Evolutionary conservation across 2,797 vertebrate species (phyloP), one percentile per base, ranked within the genome.

Genomic region (Lacerta agilis): DNA sequence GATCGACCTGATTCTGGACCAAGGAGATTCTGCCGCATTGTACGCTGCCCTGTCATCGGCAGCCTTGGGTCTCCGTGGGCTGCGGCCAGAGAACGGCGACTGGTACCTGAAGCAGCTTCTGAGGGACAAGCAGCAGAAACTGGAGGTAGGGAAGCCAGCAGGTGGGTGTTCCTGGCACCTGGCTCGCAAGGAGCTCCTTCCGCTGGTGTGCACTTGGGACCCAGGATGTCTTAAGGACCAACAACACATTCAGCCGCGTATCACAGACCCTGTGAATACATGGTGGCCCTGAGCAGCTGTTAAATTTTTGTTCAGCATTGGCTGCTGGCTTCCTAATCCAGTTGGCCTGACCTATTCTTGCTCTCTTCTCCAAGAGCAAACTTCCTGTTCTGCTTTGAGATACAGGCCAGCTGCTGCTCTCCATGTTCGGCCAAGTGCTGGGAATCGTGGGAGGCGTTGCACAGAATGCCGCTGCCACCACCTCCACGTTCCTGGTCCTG

Each of bases 61-160:
- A 7, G 97, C 98, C 18, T 91, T 99, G 95, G 97, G 98, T 49
- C 93, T 98, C 1, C 96, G 97, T 82, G 97, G 97, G n/a, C 95
- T 99, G 92, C 97, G 97, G 92, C 90, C 67, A n/a, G 97, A 98
- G 90, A 99, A 99, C 92, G 97, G 98, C 61, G 97, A 97, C 94
- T 99, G 99, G 99, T 99, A 99, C 95, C 96, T 99, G 71, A 99
- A 98, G 94, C 98, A 99, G 94, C 97, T 99, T 82, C 95, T 97
- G 93, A 96, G 93, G 0, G 98, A 98, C 1, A 96, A 97, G 1
- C 97, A 98, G 85, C 97, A 94, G 81, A 99, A 98, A 89, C 97
- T 96, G 79, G 97, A 99, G 98, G 99, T 99, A 91, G 75, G 76
- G 29, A 45, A 67, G 87, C 49, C 49, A 90, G 33, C n/a, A 6